Base-by-base conservation (phyloP, 2,113 vertebrate species). In the Aspidoscelis tigris region DNA sequence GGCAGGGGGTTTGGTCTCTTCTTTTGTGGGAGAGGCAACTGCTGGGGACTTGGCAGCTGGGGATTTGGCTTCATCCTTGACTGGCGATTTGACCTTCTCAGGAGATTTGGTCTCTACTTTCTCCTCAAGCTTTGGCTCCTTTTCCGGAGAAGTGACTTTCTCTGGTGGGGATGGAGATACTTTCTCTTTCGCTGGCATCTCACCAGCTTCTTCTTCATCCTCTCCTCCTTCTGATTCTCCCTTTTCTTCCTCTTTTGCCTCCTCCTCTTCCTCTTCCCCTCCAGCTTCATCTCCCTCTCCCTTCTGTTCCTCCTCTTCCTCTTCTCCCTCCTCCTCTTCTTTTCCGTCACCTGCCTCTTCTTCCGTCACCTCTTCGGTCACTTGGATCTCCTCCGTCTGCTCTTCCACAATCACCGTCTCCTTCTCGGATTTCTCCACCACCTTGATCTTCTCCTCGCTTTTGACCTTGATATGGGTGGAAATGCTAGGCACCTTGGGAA, bases 371-470 rank as follows among this genome's bases (percentile, higher is more conserved):
- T 98, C 97, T 43, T 98, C 98, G 0, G 96, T 96, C 80, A 98
- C 97, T 90, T 98, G 97, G 65, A 97, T 97, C 93, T 98, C 97
- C 82, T 98, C 97, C 0, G 96, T 98, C 93, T 98, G 97, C 86
- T 98, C 97, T 86, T 98, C 97, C 90, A 98, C 94, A 65, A 98
- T 98, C 82, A 99, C 98, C 0, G 96, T 98, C 89, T 97, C 96
- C 90, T 96, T 97, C 76, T 98, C 98, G 1, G 96, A 96, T 69
- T 97, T 97, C 83, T 98, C 96, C 55, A 94, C 95, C 83, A 95
- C 91, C 83, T 96, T 96, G 87, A 95, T 89, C 82, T 95, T 96
- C 88, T 97, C 98, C 80, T 98, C 98, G 0, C 94, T 95, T 92
- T 99, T 99, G 79, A 97, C 92, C 84, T 97, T 99, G 82, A 97